Evolutionary conservation across 2,888 invertebrate species (phyloP).

Genomic region (Stenchaetothrips biformis): DNA sequence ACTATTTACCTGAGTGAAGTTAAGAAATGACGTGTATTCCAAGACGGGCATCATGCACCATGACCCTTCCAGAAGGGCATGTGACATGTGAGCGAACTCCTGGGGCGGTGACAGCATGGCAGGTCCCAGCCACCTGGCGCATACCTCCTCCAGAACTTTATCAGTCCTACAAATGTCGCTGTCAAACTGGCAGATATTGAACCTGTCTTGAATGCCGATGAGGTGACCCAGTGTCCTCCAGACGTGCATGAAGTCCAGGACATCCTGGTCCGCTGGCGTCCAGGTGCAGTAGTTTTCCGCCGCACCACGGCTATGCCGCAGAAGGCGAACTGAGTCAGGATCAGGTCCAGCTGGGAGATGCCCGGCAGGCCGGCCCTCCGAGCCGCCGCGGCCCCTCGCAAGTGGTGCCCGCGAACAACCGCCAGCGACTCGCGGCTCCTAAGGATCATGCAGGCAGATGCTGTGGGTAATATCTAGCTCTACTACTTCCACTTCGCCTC

Average conservation of each 20-base stretch:
- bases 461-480: background rate
- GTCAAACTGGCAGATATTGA: constrained; percentile 41
- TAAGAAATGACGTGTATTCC: constrained; percentile 54
- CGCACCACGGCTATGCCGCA: constrained; percentile 67
- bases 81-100: constrained; percentile 61
- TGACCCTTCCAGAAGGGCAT: constrained; percentile 61
- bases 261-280: constrained; percentile 55
- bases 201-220: constrained; percentile 76
- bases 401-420: constrained; percentile 62
- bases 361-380: constrained; percentile 49
- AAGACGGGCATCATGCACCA: constrained; percentile 63
- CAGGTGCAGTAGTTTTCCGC: constrained; percentile 62
- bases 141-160: constrained; percentile 54
- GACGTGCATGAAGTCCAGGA: constrained; percentile 72
- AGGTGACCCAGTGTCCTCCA: constrained; percentile 79
- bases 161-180: constrained; percentile 52
- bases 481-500: background rate
- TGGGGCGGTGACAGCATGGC: constrained; percentile 55
- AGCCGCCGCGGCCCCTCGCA: constrained; percentile 55
- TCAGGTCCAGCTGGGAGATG: constrained; percentile 78
- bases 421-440: constrained; percentile 49
- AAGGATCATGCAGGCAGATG: background rate
- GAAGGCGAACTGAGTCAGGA: constrained; percentile 82
- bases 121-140: constrained; percentile 59
- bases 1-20: constrained; percentile 47